Conservation (phyloP, 2,888 invertebrate species). For the Phaedon cochleariae region DNA sequence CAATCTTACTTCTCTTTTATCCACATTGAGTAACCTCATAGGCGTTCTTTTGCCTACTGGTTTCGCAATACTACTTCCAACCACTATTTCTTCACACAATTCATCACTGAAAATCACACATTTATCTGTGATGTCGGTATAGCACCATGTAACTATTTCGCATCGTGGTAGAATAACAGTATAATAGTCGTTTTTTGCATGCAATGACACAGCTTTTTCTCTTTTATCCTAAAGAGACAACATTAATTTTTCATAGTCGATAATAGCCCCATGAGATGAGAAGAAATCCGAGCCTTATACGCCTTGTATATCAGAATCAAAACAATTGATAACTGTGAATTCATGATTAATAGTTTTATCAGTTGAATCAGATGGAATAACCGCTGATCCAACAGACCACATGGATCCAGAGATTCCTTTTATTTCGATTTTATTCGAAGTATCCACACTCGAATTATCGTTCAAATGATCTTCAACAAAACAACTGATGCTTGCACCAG, state of each 20-base stretch:
- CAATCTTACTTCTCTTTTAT: neutral
- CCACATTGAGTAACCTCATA: neutral
- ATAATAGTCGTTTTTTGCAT: neutral
- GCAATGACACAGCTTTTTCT: neutral
- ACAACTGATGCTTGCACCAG: too few relatives aligned
- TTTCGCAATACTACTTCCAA: slow-evolving; percentile 1
- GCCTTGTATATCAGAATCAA: slow-evolving; percentile 22
- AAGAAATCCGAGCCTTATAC: slow-evolving; percentile 24
- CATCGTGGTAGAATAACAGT: neutral
- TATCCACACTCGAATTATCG: too few relatives aligned
- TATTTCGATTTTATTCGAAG: too few relatives aligned
- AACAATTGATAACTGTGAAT: slow-evolving; percentile 24
- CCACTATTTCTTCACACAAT: slow-evolving; percentile 3
- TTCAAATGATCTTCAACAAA: too few relatives aligned
- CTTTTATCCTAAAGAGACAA: neutral
- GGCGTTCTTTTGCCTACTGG: too few relatives aligned
- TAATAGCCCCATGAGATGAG: neutral
- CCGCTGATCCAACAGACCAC: slow-evolving; percentile 20
- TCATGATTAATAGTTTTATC: slow-evolving; percentile 20
- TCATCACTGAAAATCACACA: slow-evolving; percentile 1
- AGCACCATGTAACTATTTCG: too few relatives aligned
- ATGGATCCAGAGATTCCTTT: too few relatives aligned
- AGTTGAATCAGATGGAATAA: slow-evolving; percentile 22
- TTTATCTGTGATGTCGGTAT: too few relatives aligned
- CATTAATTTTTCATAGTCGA: too few relatives aligned